These are phyloP conservation scores for Mesodorylaimus sp. DNA, from an alignment of 2,888 invertebrate genomes.

Conservation along the genomic window DNA sequence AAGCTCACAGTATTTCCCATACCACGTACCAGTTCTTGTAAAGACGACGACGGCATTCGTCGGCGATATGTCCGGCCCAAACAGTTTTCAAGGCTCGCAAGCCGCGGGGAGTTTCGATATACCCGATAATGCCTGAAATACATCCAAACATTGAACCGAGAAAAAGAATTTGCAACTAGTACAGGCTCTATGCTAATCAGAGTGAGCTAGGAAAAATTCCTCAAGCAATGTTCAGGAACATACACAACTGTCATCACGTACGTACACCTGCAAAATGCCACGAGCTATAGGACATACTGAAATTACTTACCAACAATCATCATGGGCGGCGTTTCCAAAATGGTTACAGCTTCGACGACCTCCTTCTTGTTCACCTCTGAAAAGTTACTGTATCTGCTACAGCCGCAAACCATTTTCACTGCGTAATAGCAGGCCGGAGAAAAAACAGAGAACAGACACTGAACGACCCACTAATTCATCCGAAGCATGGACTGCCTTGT, in stretches of 20 bases:
- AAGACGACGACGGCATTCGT: conserved; percentile 93
- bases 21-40: conserved; percentile 99
- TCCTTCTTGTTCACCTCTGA: conserved; percentile 98
- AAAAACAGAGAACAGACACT: too few relatives aligned
- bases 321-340: conserved; percentile 95
- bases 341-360: conserved; percentile 94
- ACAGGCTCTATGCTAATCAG: too few relatives aligned
- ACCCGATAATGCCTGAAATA: conserved; percentile 55
- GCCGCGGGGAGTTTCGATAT: conserved; percentile 95
- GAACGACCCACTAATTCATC: too few relatives aligned
- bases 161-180: not conserved
- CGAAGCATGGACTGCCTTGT: too few relatives aligned
- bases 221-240: too few relatives aligned
- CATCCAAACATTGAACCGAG: not conserved
- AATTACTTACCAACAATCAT: conserved; percentile 56
- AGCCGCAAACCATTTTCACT: not conserved
- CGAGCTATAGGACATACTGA: not conserved
- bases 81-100: conserved; percentile 80
- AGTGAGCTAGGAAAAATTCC: too few relatives aligned
- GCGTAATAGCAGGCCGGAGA: too few relatives aligned
- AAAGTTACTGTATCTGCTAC: not conserved
- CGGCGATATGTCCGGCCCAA: conserved; percentile 96
- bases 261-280: not conserved
- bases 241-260: not conserved
- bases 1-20: too few relatives aligned